Conservation (phyloP, 2,888 invertebrate species). For the Acleris laterana region DNA sequence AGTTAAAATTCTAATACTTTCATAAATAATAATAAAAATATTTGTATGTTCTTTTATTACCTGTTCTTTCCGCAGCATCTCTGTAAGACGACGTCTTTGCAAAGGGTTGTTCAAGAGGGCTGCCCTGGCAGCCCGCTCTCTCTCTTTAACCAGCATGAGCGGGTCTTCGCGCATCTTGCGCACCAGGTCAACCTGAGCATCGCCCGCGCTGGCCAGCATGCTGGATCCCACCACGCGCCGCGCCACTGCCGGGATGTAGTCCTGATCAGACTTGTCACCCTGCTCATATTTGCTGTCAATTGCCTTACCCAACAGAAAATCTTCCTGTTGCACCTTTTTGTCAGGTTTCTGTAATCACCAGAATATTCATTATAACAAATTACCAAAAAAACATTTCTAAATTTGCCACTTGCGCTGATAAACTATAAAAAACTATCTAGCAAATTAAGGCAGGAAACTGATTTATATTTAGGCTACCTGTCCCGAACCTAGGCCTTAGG, state of each 20-base stretch:
- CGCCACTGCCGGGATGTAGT: conserved; percentile 88
- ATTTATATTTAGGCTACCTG: too few relatives aligned
- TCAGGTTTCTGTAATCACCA: conserved; percentile 79
- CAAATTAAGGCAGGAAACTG: too few relatives aligned
- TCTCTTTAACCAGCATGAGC: conserved; percentile 93
- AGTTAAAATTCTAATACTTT: too few relatives aligned
- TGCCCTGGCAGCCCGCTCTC: conserved; percentile 94
- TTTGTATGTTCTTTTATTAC: conserved; percentile 45
- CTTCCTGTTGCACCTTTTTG: conserved; percentile 90
- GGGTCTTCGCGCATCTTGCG: conserved; percentile 97
- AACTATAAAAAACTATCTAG: too few relatives aligned
- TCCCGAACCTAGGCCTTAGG: too few relatives aligned
- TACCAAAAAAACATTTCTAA: too few relatives aligned
- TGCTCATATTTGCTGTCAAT: conserved; percentile 91
- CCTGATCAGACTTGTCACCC: conserved; percentile 86
- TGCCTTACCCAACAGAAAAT: conserved; percentile 93
- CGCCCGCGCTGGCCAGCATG: conserved; percentile 74
- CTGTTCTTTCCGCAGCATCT: conserved; percentile 87
- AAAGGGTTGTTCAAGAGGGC: conserved; percentile 96
- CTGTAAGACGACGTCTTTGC: conserved; percentile 93
- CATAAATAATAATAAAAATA: too few relatives aligned
- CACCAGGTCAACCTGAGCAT: conserved; percentile 92
- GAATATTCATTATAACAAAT: too few relatives aligned
- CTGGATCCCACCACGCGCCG: conserved; percentile 75
- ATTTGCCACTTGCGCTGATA: too few relatives aligned